Conservation (phyloP, 2,888 invertebrate species). For the Sphaerophoria taeniata region DNA sequence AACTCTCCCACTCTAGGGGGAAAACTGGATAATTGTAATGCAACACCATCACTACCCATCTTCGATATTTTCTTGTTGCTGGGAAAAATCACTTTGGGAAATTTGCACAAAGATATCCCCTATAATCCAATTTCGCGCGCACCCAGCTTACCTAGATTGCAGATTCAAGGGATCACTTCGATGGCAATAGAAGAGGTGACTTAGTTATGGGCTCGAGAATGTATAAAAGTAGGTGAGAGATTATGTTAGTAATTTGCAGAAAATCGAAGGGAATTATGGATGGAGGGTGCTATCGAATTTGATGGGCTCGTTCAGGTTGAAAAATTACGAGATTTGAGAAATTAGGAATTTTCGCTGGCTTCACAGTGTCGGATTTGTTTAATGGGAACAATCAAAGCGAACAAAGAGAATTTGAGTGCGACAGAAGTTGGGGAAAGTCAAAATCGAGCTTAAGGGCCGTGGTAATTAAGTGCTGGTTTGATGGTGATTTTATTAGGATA, state of each 20-base stretch:
- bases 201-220: constrained; percentile 23
- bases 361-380: no score
- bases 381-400: no score
- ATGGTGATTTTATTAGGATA: not conserved
- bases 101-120: constrained; percentile 57
- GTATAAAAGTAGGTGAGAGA: constrained; percentile 70
- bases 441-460: constrained; percentile 4
- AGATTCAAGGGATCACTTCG: constrained; percentile 54
- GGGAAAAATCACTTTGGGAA: constrained; percentile 65
- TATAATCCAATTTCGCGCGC: constrained; percentile 57
- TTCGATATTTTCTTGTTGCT: not conserved
- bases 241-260: constrained; percentile 70
- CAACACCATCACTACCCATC: constrained; percentile 26
- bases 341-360: constrained; percentile 41
- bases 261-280: constrained; percentile 54
- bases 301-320: constrained; percentile 30
- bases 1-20: constrained; percentile 31
- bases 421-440: constrained; percentile 14
- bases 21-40: constrained; percentile 48
- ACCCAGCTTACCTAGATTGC: constrained; percentile 54
- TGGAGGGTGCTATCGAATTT: not conserved
- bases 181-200: constrained; percentile 57
- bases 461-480: not conserved
- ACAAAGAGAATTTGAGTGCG: no score
- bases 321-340: constrained; percentile 41